Percentiles rank a stretch among this genome's conserved stretches.
These are phyloP conservation scores for Gryllus bimaculatus DNA, from an alignment of 1,140 invertebrate genomes.

Conservation along the genomic window DNA sequence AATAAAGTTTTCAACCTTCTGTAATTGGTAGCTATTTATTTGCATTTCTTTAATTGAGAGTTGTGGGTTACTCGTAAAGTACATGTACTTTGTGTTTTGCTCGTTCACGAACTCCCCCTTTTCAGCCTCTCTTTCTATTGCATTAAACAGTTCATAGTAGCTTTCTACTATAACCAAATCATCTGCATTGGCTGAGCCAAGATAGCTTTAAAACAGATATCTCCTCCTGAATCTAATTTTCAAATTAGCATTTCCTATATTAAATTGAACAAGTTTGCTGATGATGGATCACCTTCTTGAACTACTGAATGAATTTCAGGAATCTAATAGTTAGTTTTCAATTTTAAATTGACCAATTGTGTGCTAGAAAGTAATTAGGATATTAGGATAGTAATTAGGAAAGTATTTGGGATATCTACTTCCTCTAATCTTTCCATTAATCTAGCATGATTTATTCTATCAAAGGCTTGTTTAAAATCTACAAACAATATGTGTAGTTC, in stretches of 20 bases:
- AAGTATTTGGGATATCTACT: conserved; percentile 17
- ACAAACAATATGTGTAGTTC: conserved; percentile 23
- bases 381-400: too few relatives aligned
- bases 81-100: neutral
- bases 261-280: too few relatives aligned
- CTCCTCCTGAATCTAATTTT: neutral
- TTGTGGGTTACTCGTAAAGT: neutral
- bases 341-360: conserved; percentile 7
- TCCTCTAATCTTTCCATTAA: conserved; percentile 8
- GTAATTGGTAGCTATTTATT: neutral
- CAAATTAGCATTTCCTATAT: too few relatives aligned
- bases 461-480: conserved; percentile 24
- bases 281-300: conserved; percentile 21
- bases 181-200: too few relatives aligned
- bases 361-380: too few relatives aligned
- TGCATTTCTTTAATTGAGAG: neutral
- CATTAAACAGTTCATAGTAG: conserved; percentile 7
- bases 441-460: conserved; percentile 18
- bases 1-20: conserved; percentile 10
- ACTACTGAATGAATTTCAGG: conserved; percentile 18
- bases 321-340: neutral
- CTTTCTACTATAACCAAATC: conserved; percentile 16
- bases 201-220: too few relatives aligned
- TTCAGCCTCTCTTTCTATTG: neutral
- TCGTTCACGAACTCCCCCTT: neutral